These are phyloP conservation scores for Liparis tanakae DNA, from an alignment of 2,797 vertebrate species.

Conservation along the genomic window DNA sequence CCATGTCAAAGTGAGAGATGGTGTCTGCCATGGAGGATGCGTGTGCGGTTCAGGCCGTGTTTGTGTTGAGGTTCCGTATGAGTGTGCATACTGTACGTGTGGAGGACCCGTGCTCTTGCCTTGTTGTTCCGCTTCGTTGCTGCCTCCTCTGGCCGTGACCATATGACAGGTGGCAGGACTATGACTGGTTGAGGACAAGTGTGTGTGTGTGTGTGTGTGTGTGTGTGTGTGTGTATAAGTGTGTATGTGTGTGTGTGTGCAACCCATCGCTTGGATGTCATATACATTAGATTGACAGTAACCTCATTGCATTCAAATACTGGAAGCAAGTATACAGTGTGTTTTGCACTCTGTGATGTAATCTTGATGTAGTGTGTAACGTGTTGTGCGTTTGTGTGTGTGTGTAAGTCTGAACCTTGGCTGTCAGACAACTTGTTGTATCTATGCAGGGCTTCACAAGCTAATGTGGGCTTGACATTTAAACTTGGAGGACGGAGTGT, in stretches of 20 bases:
- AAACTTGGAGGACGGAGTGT: constrained; percentile 72
- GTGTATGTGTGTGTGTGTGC: constrained; percentile 23
- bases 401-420: constrained; percentile 22
- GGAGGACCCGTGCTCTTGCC: constrained; percentile 32
- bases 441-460: constrained; percentile 61
- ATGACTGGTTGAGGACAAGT: constrained; percentile 53
- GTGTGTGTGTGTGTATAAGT: constrained; percentile 24
- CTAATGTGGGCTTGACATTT: constrained; percentile 78
- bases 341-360: constrained; percentile 23
- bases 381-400: constrained; percentile 16
- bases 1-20: constrained; percentile 70
- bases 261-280: background rate
- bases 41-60: constrained; percentile 39
- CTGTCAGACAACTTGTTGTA: constrained; percentile 51
- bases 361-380: constrained; percentile 4
- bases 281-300: constrained; percentile 13
- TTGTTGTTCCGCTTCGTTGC: constrained; percentile 61
- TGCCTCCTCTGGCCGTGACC: constrained; percentile 49
- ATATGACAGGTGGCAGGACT: constrained; percentile 62
- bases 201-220: constrained; percentile 30
- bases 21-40: constrained; percentile 52
- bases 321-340: background rate
- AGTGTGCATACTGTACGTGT: constrained; percentile 22
- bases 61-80: constrained; percentile 29
- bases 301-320: background rate